phyloP scores from a whole-genome alignment of 2,113 vertebrate species.

The Eidolon helvum region DNA sequence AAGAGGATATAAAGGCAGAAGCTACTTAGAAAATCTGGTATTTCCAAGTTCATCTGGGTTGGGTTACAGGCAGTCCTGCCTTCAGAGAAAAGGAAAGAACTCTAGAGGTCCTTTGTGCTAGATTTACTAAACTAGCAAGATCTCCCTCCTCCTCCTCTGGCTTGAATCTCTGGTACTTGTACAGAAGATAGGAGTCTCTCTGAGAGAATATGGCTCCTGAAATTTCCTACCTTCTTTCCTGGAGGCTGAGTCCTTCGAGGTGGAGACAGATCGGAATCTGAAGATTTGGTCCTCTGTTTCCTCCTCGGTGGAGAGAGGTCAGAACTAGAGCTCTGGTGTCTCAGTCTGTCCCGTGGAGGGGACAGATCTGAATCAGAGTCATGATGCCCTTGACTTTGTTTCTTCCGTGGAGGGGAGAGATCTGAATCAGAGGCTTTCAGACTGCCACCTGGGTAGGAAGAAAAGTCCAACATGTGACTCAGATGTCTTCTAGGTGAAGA shows the following conservation, averaged over 20 bases:
- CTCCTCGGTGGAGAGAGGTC: slow-evolving; percentile 82
- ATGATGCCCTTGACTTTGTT: not conserved
- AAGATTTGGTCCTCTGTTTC: slow-evolving; percentile 58
- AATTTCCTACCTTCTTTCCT: slow-evolving; percentile 12
- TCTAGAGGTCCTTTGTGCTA: not conserved
- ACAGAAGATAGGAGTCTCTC: not conserved
- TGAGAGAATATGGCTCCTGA: not conserved
- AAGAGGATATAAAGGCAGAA: not conserved
- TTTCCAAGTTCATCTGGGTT: not conserved
- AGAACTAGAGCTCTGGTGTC: slow-evolving; percentile 71
- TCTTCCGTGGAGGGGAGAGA: slow-evolving; percentile 74
- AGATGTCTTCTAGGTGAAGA: not conserved
- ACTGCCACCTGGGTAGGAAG: slow-evolving; percentile 28
- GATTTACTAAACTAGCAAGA: not conserved
- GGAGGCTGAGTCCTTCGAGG: slow-evolving; percentile 76
- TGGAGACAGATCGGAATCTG: slow-evolving; percentile 79
- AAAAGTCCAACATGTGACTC: not conserved
- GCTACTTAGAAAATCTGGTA: not conserved
- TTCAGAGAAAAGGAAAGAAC: not conserved
- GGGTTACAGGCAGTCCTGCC: not conserved
- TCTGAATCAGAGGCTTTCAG: slow-evolving; percentile 68
- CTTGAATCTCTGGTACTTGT: not conserved
- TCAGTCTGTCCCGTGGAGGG: slow-evolving; percentile 71
- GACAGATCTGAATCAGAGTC: slow-evolving; percentile 78
- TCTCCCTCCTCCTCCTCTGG: not conserved